These are phyloP conservation scores for Lithobates pipiens DNA, from an alignment of 2,797 vertebrate species.

Conservation along the genomic window DNA sequence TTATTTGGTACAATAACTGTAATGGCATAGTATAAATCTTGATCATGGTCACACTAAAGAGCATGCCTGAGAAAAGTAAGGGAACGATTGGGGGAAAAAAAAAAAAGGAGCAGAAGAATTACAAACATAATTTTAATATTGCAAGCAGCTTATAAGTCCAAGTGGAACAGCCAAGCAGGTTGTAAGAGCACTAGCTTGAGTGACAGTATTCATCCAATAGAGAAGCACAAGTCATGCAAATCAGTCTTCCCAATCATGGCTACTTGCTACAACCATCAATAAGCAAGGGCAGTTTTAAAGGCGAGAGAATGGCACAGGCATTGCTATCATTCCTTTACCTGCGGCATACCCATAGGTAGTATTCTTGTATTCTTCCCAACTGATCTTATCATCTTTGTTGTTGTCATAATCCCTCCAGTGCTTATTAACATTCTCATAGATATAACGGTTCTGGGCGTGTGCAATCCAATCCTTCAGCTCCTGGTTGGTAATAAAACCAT, in stretches of 20 bases:
- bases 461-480: constrained; percentile 91
- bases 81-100: not conserved
- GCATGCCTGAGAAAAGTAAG: not conserved
- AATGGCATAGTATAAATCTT: not conserved
- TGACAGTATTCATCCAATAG: not conserved
- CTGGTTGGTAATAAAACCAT: constrained; percentile 80
- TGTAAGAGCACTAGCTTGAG: not conserved
- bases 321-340: constrained; percentile 69
- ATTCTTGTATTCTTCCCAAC: constrained; percentile 90
- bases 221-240: not conserved
- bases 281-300: constrained; percentile 15
- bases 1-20: not conserved
- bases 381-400: constrained; percentile 82
- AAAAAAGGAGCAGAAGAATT: not conserved
- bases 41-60: not conserved
- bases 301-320: not conserved
- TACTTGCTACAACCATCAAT: not conserved
- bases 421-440: constrained; percentile 85
- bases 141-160: not conserved
- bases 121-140: not conserved
- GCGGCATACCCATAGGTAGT: constrained; percentile 87
- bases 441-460: constrained; percentile 88
- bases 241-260: constrained; percentile 2
- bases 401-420: constrained; percentile 89
- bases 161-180: not conserved